Base-by-base conservation (phyloP, 2,113 vertebrate genomes). In the Hemiprocne comata region DNA sequence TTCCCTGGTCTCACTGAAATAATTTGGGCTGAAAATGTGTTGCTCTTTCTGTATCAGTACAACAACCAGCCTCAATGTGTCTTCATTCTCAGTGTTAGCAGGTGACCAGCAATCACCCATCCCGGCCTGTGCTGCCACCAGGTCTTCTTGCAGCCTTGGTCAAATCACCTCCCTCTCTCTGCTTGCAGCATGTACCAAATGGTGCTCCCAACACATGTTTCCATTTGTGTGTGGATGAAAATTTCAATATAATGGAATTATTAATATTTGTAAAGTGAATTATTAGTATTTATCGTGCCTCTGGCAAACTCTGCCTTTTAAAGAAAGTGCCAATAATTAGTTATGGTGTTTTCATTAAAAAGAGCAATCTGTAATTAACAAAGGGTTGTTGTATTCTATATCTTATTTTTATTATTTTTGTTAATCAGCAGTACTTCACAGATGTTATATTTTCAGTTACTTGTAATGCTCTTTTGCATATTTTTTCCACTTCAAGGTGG, bases 261-360 rank as follows among this genome's bases (percentile, higher is more conserved):
- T 46, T 83, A 48, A 46, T 53, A 42, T 66, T 57, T 87, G 51
- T 34, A 36, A 70, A 85, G 38, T 36, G 66, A 82, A 34, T 58
- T 85, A 79, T 87, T 76, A 76, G 62, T 95, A 84, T 86, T 91
- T 95, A 36, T 57, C 65, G 51, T 44, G 82, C 87, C 64, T 88
- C 72, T 91, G 76, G 87, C 75, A 94, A 93, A n/a, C 61, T 62
- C 60, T 67, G 48, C 31, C 77, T 87, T 93, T 85, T 74, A 86
- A 86, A 86, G 58, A 58, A 75, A 76, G 36, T 66, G 34, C 58
- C 61, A 78, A 78, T 84, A 76, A 90, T 92, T 90, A 66, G 28
- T 84, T 90, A 67, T 3, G 48, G 80, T 85, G 28, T 69, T 96
- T 96, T 95, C 95, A 95, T 96, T 91, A 94, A 51, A 72, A 66